A percentile compares a stretch with the other conserved stretches of the same genome.
Conservation (phyloP, 2,797 vertebrate species). For the Sebastes taczanowskii region DNA sequence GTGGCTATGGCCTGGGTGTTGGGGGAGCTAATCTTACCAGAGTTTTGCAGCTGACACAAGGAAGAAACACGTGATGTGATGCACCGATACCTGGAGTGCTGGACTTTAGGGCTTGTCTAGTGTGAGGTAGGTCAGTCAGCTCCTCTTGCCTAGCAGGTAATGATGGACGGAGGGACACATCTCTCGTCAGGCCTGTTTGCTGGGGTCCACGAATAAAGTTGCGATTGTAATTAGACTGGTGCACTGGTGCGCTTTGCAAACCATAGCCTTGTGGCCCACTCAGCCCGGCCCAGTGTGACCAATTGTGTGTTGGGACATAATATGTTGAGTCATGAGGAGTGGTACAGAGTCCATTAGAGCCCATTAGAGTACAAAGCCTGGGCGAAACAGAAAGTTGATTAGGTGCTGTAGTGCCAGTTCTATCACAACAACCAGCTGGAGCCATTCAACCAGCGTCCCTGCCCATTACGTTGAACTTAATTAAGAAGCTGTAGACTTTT, state of each 20-base stretch:
- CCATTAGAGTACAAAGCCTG: constrained; percentile 25
- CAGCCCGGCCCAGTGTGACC: not conserved
- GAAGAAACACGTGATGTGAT: not conserved
- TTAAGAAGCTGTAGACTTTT: not conserved
- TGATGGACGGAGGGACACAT: not conserved
- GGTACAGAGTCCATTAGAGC: not conserved
- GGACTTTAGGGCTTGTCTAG: not conserved
- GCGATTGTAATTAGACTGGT: not conserved
- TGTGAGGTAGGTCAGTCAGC: constrained; percentile 53
- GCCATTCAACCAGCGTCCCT: constrained; percentile 7
- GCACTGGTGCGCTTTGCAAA: constrained; percentile 1
- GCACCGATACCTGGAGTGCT: constrained; percentile 1
- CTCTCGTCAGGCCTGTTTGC: not conserved
- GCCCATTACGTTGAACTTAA: not conserved
- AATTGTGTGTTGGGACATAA: not conserved
- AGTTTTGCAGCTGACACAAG: not conserved
- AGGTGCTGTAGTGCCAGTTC: constrained; percentile 3
- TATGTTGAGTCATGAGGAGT: not conserved
- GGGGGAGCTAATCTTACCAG: not conserved
- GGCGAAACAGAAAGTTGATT: not conserved
- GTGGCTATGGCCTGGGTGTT: not conserved
- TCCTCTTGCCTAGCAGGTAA: constrained; percentile 7
- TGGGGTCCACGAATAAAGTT: not conserved
- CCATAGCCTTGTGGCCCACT: not conserved
- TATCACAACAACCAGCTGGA: constrained; percentile 16